A percentile compares a stretch with the other conserved stretches of the same genome.
These are phyloP conservation scores for Grammomys surdaster DNA, from an alignment of 2,113 vertebrate species.

Conservation along the genomic window DNA sequence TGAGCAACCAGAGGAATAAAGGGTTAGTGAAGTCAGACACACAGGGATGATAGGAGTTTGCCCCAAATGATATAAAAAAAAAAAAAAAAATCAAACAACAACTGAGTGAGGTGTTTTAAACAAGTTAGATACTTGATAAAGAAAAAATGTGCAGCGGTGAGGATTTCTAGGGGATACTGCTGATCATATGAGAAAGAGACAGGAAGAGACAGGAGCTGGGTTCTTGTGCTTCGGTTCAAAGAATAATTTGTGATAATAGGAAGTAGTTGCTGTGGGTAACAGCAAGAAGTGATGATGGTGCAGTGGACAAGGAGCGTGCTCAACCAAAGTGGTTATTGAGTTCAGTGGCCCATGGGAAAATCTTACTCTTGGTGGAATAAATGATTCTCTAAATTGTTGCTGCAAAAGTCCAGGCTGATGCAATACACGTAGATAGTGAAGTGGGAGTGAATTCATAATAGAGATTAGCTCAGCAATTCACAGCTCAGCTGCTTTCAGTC, in stretches of 20 bases:
- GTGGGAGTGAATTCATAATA: not conserved
- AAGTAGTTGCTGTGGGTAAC: not conserved
- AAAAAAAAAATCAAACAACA: not conserved
- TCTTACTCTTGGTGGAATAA: not conserved
- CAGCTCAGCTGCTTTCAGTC: not conserved
- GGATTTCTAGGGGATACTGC: not conserved
- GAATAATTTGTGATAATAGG: not conserved
- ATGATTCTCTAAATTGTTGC: not conserved
- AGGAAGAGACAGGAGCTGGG: too few relatives aligned
- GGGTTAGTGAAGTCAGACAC: not conserved
- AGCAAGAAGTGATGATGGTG: not conserved
- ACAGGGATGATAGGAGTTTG: not conserved
- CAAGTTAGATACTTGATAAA: not conserved
- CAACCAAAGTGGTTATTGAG: not conserved
- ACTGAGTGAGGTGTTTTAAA: not conserved
- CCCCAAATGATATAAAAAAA: not conserved
- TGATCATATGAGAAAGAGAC: not conserved
- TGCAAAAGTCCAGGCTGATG: not conserved
- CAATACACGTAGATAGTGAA: slow-evolving; percentile 7
- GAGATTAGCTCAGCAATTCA: not conserved
- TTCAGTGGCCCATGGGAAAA: not conserved
- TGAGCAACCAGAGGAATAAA: not conserved
- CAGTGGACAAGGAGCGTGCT: not conserved
- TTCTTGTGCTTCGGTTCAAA: not conserved
- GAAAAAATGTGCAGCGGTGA: not conserved